Conservation (phyloP, 2,888 invertebrate species). For the Blastobasis adustella region DNA sequence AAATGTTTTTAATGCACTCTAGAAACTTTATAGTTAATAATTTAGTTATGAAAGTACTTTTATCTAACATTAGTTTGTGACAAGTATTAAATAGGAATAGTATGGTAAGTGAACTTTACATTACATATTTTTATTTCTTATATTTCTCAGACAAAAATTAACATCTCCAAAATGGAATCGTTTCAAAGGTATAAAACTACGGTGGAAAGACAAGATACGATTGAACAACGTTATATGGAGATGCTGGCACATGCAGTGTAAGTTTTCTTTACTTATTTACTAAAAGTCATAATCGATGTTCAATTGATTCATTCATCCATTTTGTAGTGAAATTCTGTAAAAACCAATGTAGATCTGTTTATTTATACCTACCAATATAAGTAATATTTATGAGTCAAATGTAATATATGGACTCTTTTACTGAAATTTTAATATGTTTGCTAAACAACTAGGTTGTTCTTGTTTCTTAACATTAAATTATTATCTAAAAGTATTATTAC, state of each 20-base stretch:
- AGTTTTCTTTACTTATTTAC: slow-evolving; percentile 42
- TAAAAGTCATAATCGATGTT: slow-evolving; percentile 14
- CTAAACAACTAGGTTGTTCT: no score
- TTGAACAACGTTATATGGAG: slow-evolving; percentile 99
- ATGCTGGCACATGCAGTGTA: slow-evolving; percentile 99
- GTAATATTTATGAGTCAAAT: no score
- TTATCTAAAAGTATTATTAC: no score
- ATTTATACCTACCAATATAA: no score
- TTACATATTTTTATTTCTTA: slow-evolving; percentile 19
- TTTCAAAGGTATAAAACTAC: slow-evolving; percentile 96
- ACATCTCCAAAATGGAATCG: slow-evolving; percentile 99
- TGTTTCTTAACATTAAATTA: no score
- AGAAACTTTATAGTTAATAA: slow-evolving; percentile 53
- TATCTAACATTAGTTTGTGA: slow-evolving; percentile 53
- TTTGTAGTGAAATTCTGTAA: no score
- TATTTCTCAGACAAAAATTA: slow-evolving; percentile 91
- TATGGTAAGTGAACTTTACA: slow-evolving; percentile 44
- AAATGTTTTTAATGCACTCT: slow-evolving; percentile 50
- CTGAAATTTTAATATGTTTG: no score
- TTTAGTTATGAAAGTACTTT: slow-evolving; percentile 34
- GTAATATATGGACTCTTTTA: no score
- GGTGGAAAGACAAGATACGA: slow-evolving; percentile 99
- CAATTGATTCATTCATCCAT: no score
- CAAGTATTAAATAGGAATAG: slow-evolving; percentile 28
- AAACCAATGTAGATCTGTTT: no score